Evolutionary conservation across 2,113 vertebrate genomes (phyloP), one percentile per base, ranked within the genome.

Genomic region (Sebastes schlegelii): DNA sequence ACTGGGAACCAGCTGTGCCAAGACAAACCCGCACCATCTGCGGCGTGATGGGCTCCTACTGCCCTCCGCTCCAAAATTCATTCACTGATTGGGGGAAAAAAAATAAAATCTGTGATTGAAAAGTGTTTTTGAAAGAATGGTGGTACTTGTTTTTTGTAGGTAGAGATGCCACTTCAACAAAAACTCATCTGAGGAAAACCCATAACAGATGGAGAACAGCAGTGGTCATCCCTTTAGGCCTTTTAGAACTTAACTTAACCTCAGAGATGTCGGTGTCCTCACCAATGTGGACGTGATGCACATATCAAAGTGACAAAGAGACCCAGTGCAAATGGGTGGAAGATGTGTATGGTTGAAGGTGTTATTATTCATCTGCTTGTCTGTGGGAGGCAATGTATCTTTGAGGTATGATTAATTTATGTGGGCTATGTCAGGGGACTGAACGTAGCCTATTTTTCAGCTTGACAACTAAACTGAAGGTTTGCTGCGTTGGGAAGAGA

Each of bases 371-470:
- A 91, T 72, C 80, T 71, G 55, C 80, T 63, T 79, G 80, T 89
- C 76, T 73, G 73, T 85, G 48, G 51, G 64, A 79, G 72, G 68
- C 76, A 23, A 79, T 74, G 74, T 17, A 77, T 93, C 86, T 93
- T 64, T 87, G 80, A 85, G 71, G 52, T 77, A 79, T 86, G 89
- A 93, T 91, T 90, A 43, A 92, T 90, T 88, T 82, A 87, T 76
- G 65, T 73, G 70, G 43, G 77, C 57, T 74, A 54, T 52, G 82
- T 89, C 90, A 86, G 66, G 71, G 77, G 42, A 86, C 40, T 65
- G 62, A 88, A 54, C 1, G 64, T 40, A 82, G 73, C 58, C 83
- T 54, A 89, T 93, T 90, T 87, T 86, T 94, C 89, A 92, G 74
- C 76, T 75, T 83, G 77, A 93, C 88, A 92, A 77, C 89, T 81